Evolutionary conservation across 2,797 vertebrate genomes (phyloP).

Genomic region (Tapera naevia): DNA sequence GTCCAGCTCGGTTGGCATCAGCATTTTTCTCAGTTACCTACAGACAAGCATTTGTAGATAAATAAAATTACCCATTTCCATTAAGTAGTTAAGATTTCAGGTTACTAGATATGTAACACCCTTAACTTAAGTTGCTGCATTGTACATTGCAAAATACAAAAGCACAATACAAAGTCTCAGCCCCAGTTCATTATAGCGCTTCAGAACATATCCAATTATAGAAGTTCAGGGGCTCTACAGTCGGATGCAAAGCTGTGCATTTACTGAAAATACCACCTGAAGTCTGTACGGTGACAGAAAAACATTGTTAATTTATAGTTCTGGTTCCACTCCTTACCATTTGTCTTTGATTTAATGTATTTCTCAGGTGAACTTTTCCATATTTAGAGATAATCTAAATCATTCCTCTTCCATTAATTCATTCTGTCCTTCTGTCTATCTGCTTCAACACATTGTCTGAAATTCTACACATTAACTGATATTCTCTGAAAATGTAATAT

Average conservation of each 20-base stretch:
- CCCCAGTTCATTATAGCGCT: background rate
- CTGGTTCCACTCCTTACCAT: background rate
- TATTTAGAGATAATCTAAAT: background rate
- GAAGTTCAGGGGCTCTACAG: background rate
- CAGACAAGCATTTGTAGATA: background rate
- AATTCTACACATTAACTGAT: background rate
- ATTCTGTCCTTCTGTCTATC: background rate
- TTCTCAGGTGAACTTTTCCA: background rate
- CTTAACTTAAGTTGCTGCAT: background rate
- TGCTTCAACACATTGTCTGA: background rate
- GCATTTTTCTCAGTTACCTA: background rate
- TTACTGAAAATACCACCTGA: background rate
- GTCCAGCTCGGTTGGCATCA: background rate
- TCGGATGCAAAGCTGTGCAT: background rate
- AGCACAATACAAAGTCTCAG: background rate
- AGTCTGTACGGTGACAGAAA: background rate
- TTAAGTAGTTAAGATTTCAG: background rate
- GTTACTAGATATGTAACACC: background rate
- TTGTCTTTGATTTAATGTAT: background rate
- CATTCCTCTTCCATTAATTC: background rate
- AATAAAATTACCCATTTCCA: background rate
- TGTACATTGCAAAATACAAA: background rate
- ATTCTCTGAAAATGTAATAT: background rate
- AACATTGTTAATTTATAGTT: background rate
- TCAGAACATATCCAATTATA: background rate